Percentiles rank a stretch among this genome's conserved stretches.
Evolutionary conservation across 2,888 invertebrate species (phyloP).

Genomic region (Agriopis marginaria): DNA sequence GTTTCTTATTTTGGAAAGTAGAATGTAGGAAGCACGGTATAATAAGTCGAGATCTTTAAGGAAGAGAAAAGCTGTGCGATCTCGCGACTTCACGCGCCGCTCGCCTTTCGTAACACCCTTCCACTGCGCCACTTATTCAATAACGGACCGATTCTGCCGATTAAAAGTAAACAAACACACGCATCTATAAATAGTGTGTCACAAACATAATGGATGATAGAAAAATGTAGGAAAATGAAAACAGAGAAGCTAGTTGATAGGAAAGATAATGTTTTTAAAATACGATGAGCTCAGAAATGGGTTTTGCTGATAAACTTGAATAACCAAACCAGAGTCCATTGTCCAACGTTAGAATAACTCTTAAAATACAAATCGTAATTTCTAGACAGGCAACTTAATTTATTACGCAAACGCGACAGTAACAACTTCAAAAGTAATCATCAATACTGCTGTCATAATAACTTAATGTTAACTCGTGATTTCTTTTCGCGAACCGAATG

Average conservation of each 20-base stretch:
- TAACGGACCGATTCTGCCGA: slow-evolving; percentile 23
- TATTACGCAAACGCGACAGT: slow-evolving; percentile 9
- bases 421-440: slow-evolving; percentile 6
- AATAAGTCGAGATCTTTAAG: slow-evolving; percentile 43
- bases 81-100: slow-evolving; percentile 66
- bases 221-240: not conserved
- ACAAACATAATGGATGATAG: not conserved
- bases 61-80: slow-evolving; percentile 52
- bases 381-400: not conserved
- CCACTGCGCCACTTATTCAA: slow-evolving; percentile 51
- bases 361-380: not conserved
- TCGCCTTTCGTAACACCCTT: slow-evolving; percentile 66
- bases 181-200: slow-evolving; percentile 3
- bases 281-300: not conserved
- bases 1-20: slow-evolving; percentile 36
- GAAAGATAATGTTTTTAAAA: not conserved
- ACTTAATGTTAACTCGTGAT: slow-evolving; percentile 18
- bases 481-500: slow-evolving; percentile 23
- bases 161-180: slow-evolving; percentile 24
- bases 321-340: too few relatives aligned
- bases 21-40: slow-evolving; percentile 38
- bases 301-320: too few relatives aligned
- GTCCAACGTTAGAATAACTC: too few relatives aligned
- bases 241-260: not conserved
- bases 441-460: slow-evolving; percentile 23